Evolutionary conservation across 2,113 vertebrate genomes (phyloP).

Genomic region (Microcebus lehilahytsara): DNA sequence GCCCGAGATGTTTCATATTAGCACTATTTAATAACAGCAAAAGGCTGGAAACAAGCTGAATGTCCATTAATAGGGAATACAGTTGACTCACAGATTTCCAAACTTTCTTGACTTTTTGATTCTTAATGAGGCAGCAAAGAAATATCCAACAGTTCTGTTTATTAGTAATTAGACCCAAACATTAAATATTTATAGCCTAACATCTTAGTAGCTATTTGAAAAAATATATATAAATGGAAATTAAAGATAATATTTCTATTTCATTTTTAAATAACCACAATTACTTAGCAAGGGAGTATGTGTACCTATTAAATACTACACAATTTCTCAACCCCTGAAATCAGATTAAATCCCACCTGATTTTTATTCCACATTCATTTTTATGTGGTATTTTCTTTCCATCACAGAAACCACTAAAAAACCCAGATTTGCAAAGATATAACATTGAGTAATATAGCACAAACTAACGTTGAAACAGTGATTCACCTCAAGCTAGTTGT

Average conservation of each 20-base stretch:
- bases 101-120: not conserved
- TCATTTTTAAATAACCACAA: not conserved
- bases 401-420: not conserved
- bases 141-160: not conserved
- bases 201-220: not conserved
- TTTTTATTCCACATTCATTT: constrained; percentile 8
- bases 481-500: not conserved
- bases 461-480: not conserved
- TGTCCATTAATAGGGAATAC: not conserved
- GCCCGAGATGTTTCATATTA: not conserved
- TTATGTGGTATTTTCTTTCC: not conserved
- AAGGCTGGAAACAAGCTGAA: not conserved
- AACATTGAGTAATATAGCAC: not conserved
- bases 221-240: not conserved
- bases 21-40: not conserved
- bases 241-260: not conserved
- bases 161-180: not conserved
- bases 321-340: constrained; percentile 12
- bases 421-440: not conserved
- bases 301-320: not conserved
- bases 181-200: not conserved
- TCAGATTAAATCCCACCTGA: not conserved
- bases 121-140: not conserved
- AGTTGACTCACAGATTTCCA: not conserved
- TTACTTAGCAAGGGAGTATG: not conserved